Evolutionary conservation across 2,113 vertebrate genomes (phyloP), one percentile per base, ranked within the genome.

Genomic region (Halichoerus grypus): DNA sequence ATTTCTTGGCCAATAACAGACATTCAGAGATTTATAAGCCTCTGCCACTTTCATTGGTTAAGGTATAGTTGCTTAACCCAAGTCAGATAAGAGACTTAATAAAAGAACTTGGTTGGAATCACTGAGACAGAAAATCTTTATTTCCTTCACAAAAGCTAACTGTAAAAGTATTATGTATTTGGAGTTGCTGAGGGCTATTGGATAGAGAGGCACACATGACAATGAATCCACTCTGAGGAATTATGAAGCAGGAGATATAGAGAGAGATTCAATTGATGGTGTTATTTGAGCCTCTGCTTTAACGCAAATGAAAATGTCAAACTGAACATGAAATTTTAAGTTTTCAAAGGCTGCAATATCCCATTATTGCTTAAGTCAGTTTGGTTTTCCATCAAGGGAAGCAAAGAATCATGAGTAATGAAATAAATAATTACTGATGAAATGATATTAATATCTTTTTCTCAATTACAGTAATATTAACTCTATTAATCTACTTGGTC

Each of bases 121-220:
- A 79, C 7, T 87, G 49, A 87, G 67, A 83, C 79, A 95, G 61
- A 90, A 95, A 90, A 96, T 92, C 69, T 88, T 97, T 86, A 92
- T 83, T 86, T 91, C 31, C 53, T 93, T 94, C 90, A 57, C 6
- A 92, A 92, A 31, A 67, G 51, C 53, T 92, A 94, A 83, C 65
- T 80, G 53, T 77, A 86, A 96, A 96, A 79, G 31, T 51, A 71
- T 71, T 51, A 91, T 19, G 33, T 24, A 51, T 83, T 80, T 83
- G 72, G 26, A 92, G 28, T 89, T 63, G 15, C 77, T 63, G 55
- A 74, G 16, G 31, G 1, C 13, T 72, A 24, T 18, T 39, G 31
- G 6, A 0, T 67, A 89, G 53, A 91, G 39, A 86, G 19, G 7
- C 26, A 57, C 65, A 28, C 10, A 51, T 67, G 51, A 53, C 12